These are phyloP conservation scores for Saguinus midas DNA, from an alignment of 2,113 vertebrate genomes.

Conservation along the genomic window DNA sequence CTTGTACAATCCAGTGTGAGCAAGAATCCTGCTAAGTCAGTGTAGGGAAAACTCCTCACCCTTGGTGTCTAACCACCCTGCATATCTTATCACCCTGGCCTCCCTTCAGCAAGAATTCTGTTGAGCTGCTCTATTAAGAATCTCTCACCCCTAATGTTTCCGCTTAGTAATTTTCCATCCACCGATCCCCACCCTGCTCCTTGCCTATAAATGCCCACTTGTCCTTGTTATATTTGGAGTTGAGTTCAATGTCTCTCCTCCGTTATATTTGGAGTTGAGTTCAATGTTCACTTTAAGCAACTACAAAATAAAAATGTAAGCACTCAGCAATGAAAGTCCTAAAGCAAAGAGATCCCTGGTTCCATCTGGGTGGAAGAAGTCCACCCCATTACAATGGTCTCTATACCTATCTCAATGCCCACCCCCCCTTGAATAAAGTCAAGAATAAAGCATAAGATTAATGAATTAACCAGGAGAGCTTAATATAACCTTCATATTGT, in stretches of 20 bases:
- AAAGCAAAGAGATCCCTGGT: no score
- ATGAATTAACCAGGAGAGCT: neutral
- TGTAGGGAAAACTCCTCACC: neutral
- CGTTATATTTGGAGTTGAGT: neutral
- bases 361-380: no score
- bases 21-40: neutral
- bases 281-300: no score
- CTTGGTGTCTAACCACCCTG: neutral
- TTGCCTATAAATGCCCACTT: neutral
- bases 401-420: neutral
- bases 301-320: no score
- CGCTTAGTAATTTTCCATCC: neutral
- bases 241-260: neutral
- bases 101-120: neutral
- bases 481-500: neutral
- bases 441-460: neutral
- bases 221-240: neutral
- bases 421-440: neutral
- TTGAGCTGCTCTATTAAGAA: neutral
- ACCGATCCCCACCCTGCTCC: neutral
- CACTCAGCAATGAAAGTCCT: no score
- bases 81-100: neutral
- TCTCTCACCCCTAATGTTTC: neutral
- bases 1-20: neutral
- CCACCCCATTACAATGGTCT: no score